phyloP scores from a whole-genome alignment of 2,888 invertebrate genomes.

The Dicyrtoma fusca region DNA sequence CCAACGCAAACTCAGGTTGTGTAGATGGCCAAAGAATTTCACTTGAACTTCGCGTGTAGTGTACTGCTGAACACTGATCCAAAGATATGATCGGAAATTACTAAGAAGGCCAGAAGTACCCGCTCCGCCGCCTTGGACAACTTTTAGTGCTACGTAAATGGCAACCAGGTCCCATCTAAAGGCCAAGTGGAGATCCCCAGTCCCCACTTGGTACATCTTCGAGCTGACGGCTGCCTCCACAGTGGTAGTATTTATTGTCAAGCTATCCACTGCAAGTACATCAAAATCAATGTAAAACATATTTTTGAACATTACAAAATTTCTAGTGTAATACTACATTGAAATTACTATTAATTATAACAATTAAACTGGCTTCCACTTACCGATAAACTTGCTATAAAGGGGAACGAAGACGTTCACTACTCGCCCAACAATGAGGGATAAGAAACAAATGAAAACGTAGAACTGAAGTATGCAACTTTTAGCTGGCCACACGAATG shows the following conservation, averaged over 20 bases:
- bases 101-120: slow-evolving; percentile 91
- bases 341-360: neutral
- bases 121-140: slow-evolving; percentile 92
- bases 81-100: slow-evolving; percentile 86
- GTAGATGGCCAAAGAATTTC: slow-evolving; percentile 83
- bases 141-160: slow-evolving; percentile 84
- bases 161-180: slow-evolving; percentile 91
- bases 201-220: slow-evolving; percentile 15
- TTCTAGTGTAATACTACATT: neutral
- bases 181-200: slow-evolving; percentile 60
- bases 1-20: slow-evolving; percentile 89
- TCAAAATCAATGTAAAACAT: slow-evolving; percentile 2
- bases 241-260: slow-evolving; percentile 61
- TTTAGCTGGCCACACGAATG: slow-evolving; percentile 93
- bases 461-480: slow-evolving; percentile 75
- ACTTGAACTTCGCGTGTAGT: slow-evolving; percentile 63
- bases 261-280: slow-evolving; percentile 78
- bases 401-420: slow-evolving; percentile 92
- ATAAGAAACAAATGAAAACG: slow-evolving; percentile 77
- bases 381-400: slow-evolving; percentile 89
- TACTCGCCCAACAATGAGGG: slow-evolving; percentile 77
- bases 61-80: slow-evolving; percentile 95
- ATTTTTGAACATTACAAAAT: slow-evolving; percentile 9
- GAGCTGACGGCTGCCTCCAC: slow-evolving; percentile 41
- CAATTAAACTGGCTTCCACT: slow-evolving; percentile 57